Evolutionary conservation across 1,140 invertebrate genomes (phyloP).

Genomic region (Papilio glaucus): DNA sequence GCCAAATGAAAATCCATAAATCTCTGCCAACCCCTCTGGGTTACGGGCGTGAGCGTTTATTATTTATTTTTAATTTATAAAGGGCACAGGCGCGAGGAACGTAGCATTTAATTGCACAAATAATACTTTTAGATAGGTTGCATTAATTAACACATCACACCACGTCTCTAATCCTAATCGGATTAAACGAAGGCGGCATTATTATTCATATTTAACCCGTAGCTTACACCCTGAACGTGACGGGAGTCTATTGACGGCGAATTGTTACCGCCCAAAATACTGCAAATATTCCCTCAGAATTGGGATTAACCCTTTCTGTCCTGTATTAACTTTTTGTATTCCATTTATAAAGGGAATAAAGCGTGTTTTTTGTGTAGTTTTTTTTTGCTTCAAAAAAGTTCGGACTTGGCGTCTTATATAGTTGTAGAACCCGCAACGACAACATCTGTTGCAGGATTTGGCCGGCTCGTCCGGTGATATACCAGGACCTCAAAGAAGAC

Average conservation of each 20-base stretch:
- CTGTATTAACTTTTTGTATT: neutral
- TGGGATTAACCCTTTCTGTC: constrained; percentile 8
- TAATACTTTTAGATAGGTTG: neutral
- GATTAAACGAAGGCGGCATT: constrained; percentile 4
- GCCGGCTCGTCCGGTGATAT: too few relatives aligned
- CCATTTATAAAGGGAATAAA: neutral
- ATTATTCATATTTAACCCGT: constrained; percentile 11
- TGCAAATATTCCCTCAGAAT: constrained; percentile 16
- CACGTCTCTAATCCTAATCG: neutral
- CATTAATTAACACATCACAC: constrained; percentile 5
- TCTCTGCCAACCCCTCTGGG: too few relatives aligned
- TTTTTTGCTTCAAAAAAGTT: too few relatives aligned
- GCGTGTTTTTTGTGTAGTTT: neutral
- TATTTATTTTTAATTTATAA: neutral
- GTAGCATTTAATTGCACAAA: neutral
- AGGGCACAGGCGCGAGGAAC: neutral
- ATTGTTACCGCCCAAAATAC: constrained; percentile 13
- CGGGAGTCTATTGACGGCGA: constrained; percentile 3
- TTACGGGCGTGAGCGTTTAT: too few relatives aligned
- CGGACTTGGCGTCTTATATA: too few relatives aligned
- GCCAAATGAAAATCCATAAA: too few relatives aligned
- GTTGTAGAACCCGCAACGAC: too few relatives aligned
- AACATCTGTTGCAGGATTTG: too few relatives aligned
- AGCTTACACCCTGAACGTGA: constrained; percentile 10
- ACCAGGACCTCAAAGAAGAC: too few relatives aligned